phyloP scores from a whole-genome alignment of 1,140 invertebrate genomes.

The Delia radicum region DNA sequence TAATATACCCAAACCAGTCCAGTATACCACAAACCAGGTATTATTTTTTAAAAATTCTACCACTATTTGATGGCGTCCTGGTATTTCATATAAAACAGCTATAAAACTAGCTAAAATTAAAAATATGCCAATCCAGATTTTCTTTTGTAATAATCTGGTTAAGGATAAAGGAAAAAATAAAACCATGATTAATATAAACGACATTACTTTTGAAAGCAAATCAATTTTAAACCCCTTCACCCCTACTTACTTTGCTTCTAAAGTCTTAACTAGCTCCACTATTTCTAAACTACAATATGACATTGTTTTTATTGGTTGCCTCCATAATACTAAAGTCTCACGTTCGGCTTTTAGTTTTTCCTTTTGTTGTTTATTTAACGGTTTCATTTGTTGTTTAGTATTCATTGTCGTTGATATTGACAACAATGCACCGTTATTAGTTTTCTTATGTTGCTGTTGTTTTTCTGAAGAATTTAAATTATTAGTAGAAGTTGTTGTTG shows the following conservation, averaged over 20 bases:
- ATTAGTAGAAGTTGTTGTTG: slow-evolving; percentile 17
- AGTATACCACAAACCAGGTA: slow-evolving; percentile 83
- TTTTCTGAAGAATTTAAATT: slow-evolving; percentile 9
- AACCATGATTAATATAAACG: background rate
- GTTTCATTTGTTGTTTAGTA: slow-evolving; percentile 20
- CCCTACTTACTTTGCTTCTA: slow-evolving; percentile 58
- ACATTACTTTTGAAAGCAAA: background rate
- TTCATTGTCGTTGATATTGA: background rate
- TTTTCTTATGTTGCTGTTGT: slow-evolving; percentile 27
- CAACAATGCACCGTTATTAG: slow-evolving; percentile 1
- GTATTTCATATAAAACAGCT: slow-evolving; percentile 55
- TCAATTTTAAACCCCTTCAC: background rate
- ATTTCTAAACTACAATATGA: slow-evolving; percentile 83
- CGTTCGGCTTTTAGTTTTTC: slow-evolving; percentile 59
- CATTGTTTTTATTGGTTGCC: slow-evolving; percentile 77
- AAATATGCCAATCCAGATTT: slow-evolving; percentile 54
- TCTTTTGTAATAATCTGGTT: slow-evolving; percentile 61
- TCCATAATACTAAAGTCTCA: slow-evolving; percentile 80
- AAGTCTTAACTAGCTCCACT: slow-evolving; percentile 62
- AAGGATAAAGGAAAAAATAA: slow-evolving; percentile 28
- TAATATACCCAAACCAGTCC: slow-evolving; percentile 92
- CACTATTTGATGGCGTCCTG: slow-evolving; percentile 57
- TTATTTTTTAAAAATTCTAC: slow-evolving; percentile 57
- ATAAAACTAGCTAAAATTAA: slow-evolving; percentile 56
- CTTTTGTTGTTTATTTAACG: slow-evolving; percentile 47